phyloP scores from a whole-genome alignment of 2,888 invertebrate genomes.

The Cephus runcator region DNA sequence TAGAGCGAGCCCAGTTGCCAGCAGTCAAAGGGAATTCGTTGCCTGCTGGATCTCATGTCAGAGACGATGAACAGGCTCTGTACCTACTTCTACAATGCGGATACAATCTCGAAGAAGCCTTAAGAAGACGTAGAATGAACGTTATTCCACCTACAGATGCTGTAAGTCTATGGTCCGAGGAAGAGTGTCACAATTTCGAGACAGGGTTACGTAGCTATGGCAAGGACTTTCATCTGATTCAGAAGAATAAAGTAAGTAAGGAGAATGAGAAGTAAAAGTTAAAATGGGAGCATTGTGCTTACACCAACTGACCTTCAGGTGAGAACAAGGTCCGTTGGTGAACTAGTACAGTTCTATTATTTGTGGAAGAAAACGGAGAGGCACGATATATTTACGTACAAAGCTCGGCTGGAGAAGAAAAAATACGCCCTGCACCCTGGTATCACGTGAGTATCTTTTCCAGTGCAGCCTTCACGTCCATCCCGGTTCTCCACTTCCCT shows the following conservation, averaged over 20 bases:
- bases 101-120: conserved; percentile 93
- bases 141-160: conserved; percentile 77
- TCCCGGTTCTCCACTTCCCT: neutral
- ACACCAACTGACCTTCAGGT: conserved; percentile 68
- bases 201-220: conserved; percentile 92
- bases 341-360: conserved; percentile 95
- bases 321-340: conserved; percentile 92
- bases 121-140: conserved; percentile 81
- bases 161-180: conserved; percentile 94
- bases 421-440: conserved; percentile 93
- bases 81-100: conserved; percentile 93
- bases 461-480: neutral
- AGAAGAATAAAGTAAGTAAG: conserved; percentile 83
- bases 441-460: conserved; percentile 74
- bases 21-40: conserved; percentile 67
- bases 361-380: conserved; percentile 99
- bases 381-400: conserved; percentile 92
- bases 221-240: conserved; percentile 95
- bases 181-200: conserved; percentile 97
- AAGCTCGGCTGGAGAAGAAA: conserved; percentile 89
- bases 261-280: neutral
- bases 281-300: neutral
- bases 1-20: conserved; percentile 70
- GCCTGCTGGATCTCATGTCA: conserved; percentile 79
- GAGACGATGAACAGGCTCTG: conserved; percentile 91